Base-by-base conservation (phyloP, 1,140 invertebrate species). In the Pogonus chalceus region DNA sequence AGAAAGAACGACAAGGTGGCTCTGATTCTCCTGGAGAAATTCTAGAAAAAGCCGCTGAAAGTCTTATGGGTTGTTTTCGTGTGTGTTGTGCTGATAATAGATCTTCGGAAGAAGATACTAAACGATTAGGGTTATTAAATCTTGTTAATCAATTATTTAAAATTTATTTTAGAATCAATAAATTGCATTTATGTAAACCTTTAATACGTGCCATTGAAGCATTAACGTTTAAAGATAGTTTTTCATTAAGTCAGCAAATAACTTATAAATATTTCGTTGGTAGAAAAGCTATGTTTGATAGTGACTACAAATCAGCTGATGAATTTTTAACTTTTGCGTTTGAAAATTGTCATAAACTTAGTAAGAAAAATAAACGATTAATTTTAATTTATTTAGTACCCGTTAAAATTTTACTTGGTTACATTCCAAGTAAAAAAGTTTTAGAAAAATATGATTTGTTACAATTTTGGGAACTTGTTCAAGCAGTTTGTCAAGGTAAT, bases 201-300 rank as follows among this genome's bases (percentile, higher is more conserved):
- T 74, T 99, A 12, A 96, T 98, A 58, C 79, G 96, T 62, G 94
- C 95, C 1, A 96, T 98, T 60, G 94, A 98, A 59, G 90, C 90
- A 22, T 88, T 88, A 14, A 79, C 83, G 1, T 85, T 91, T 46
- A 95, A 92, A 70, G 89, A 96, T 47, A 81, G 83, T 53, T 98
- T 96, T 71, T 83, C 86, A 26, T 68, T 90, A 53, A 83, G 84
- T 21, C 87, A 89, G 74, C 90, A 95, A 69, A 86, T 94, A 37
- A 98, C 96, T 0, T 99, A 96, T 68, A 90, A 88, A 64, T 98
- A 96, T 74, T 98, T 94, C 76, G 91, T 97, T 16, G 96, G 96
- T 1, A 77, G 94, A 3, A 96, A 98, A 71, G 88, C 92, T 1
- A 97, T 98, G 89, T 98, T 98, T 72, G 95, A 98, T 71, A 95